phyloP scores from a whole-genome alignment of 1,140 invertebrate genomes.

The Hyphantria cunea region DNA sequence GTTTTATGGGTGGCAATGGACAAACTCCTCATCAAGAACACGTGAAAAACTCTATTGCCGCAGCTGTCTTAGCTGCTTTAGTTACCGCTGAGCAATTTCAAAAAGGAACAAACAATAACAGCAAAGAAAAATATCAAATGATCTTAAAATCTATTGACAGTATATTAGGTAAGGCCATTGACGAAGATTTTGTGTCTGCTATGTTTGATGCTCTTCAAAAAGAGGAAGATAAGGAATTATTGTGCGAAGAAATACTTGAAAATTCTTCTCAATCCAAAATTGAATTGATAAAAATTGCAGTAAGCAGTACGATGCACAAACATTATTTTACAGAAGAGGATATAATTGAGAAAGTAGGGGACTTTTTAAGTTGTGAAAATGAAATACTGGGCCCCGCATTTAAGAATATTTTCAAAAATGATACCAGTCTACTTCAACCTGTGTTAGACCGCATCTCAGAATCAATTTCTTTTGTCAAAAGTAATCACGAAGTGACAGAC shows the following conservation, averaged over 20 bases:
- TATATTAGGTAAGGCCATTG: conserved; percentile 71
- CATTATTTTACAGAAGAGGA: conserved; percentile 79
- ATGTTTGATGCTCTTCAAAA: conserved; percentile 78
- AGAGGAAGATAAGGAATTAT: conserved; percentile 74
- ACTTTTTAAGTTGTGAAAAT: conserved; percentile 83
- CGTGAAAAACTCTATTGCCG: conserved; percentile 81
- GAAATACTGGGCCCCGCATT: conserved; percentile 83
- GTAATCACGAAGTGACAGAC: conserved; percentile 84
- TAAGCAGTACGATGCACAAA: conserved; percentile 68
- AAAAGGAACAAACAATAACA: conserved; percentile 75
- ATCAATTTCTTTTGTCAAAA: conserved; percentile 81
- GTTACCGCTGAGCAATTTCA: conserved; percentile 80
- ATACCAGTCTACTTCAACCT: conserved; percentile 80
- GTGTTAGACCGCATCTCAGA: conserved; percentile 83
- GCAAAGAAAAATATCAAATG: conserved; percentile 80
- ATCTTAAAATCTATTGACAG: conserved; percentile 83
- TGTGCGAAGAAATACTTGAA: conserved; percentile 79
- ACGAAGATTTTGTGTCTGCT: conserved; percentile 73
- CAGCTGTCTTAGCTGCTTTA: conserved; percentile 82
- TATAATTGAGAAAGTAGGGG: conserved; percentile 83
- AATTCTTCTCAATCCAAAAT: conserved; percentile 82
- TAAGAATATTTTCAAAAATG: conserved; percentile 82
- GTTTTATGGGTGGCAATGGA: conserved; percentile 41
- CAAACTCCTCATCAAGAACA: conserved; percentile 69
- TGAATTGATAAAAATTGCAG: conserved; percentile 83